These are phyloP conservation scores for Parotocinclus haroldoi DNA, from an alignment of 2,797 vertebrate genomes.

Conservation along the genomic window DNA sequence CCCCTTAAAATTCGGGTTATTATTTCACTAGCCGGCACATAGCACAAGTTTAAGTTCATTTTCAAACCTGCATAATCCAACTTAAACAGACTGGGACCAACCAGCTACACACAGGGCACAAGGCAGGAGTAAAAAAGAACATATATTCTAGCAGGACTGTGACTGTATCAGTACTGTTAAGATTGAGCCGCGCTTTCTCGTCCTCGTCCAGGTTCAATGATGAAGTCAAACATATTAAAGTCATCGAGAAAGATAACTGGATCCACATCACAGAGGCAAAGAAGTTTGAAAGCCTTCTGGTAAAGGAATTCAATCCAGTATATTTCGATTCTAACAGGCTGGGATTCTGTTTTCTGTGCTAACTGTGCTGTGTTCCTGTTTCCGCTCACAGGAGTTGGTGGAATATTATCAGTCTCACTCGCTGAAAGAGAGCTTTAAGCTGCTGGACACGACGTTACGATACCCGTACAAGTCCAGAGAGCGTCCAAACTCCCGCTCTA, in stretches of 20 bases:
- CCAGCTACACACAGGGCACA: no score
- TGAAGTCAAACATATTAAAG: conserved; percentile 98
- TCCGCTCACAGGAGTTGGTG: conserved; percentile 80
- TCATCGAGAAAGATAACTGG: conserved; percentile 96
- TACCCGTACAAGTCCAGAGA: conserved; percentile 92
- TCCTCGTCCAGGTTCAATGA: conserved; percentile 84
- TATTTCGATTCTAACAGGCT: no score
- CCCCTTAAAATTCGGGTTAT: no score
- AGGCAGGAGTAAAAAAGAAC: no score
- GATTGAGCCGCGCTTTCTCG: not conserved
- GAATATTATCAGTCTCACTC: conserved; percentile 97
- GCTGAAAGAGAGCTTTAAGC: conserved; percentile 96
- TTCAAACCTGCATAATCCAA: no score
- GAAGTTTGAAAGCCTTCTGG: conserved; percentile 95
- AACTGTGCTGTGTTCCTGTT: conserved; percentile 16
- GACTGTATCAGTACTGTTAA: no score
- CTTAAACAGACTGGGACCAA: no score
- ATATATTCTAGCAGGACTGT: no score
- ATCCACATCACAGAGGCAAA: conserved; percentile 98
- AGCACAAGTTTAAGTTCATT: no score
- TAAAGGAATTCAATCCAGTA: conserved; percentile 46
- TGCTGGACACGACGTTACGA: conserved; percentile 89
- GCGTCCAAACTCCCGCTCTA: conserved; percentile 76
- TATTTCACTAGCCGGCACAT: no score
- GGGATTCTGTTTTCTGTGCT: no score